These are phyloP conservation scores for Paedocypris sp. DNA, from an alignment of 2,113 vertebrate species.

Conservation along the genomic window DNA sequence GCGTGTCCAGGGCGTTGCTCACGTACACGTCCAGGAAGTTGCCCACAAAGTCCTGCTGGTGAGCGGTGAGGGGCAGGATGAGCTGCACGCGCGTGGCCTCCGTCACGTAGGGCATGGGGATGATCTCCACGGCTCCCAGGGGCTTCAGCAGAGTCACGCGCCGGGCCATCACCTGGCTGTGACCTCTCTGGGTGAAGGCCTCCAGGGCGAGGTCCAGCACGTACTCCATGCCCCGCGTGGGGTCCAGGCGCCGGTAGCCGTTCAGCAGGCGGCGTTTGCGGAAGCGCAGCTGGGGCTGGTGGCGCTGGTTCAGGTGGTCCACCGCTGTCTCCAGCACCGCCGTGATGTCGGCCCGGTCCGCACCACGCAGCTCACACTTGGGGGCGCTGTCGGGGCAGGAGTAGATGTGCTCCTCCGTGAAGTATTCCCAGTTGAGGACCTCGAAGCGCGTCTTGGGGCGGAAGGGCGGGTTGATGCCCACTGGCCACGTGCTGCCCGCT, in stretches of 20 bases:
- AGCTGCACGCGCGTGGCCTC: constrained; percentile 87
- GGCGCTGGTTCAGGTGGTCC: constrained; percentile 76
- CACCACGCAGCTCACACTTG: constrained; percentile 83
- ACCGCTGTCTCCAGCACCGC: constrained; percentile 74
- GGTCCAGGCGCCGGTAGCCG: constrained; percentile 87
- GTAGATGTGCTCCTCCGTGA: constrained; percentile 88
- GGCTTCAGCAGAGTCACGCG: constrained; percentile 81
- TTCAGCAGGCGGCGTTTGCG: constrained; percentile 79
- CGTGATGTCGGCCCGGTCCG: constrained; percentile 66
- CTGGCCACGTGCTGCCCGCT: constrained; percentile 76
- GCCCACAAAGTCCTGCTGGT: constrained; percentile 66
- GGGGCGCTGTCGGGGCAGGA: constrained; percentile 77
- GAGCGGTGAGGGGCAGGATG: constrained; percentile 78
- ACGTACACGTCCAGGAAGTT: constrained; percentile 87
- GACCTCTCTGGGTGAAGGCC: constrained; percentile 80
- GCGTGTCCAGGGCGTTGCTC: constrained; percentile 75
- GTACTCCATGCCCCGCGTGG: constrained; percentile 90
- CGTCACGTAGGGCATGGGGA: constrained; percentile 93
- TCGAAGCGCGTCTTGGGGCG: constrained; percentile 84
- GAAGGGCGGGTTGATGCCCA: constrained; percentile 84
- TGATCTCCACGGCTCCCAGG: constrained; percentile 81
- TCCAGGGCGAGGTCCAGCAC: constrained; percentile 82
- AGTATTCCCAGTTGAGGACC: constrained; percentile 93
- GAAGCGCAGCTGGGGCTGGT: constrained; percentile 84
- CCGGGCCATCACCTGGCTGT: constrained; percentile 74